Evolutionary conservation across 2,113 vertebrate species (phyloP).

Genomic region (Lampris incognitus): DNA sequence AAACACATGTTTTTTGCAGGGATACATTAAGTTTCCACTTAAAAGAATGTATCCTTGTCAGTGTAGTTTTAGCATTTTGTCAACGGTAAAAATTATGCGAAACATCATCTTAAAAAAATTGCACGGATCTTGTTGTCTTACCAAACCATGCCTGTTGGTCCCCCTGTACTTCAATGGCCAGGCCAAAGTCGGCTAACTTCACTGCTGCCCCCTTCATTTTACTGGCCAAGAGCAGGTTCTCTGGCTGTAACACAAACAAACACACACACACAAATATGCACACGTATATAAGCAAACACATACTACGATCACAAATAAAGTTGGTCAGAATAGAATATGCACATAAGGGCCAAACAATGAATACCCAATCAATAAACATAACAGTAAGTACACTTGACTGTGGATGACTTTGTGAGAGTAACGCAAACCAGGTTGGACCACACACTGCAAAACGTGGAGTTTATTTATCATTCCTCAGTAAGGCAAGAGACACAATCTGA

Average conservation of each 20-base stretch:
- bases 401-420: background rate
- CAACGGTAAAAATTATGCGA: no score
- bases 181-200: conserved; percentile 97
- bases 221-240: conserved; percentile 97
- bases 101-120: no score
- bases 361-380: background rate
- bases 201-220: conserved; percentile 99
- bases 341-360: background rate
- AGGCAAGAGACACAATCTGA: no score
- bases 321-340: background rate
- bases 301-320: conserved; percentile 32
- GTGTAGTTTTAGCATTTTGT: no score
- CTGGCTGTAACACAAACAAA: conserved; percentile 84
- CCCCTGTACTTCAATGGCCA: conserved; percentile 98
- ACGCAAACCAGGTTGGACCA: no score
- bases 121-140: conserved; percentile 76
- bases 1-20: no score
- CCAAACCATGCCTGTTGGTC: conserved; percentile 99
- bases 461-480: no score
- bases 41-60: no score
- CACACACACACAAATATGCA: background rate
- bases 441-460: no score
- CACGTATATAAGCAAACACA: background rate
- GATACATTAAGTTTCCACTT: no score
- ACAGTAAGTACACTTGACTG: background rate